These are phyloP conservation scores for Anorthoa munda DNA, from an alignment of 2,888 invertebrate genomes.

Conservation along the genomic window DNA sequence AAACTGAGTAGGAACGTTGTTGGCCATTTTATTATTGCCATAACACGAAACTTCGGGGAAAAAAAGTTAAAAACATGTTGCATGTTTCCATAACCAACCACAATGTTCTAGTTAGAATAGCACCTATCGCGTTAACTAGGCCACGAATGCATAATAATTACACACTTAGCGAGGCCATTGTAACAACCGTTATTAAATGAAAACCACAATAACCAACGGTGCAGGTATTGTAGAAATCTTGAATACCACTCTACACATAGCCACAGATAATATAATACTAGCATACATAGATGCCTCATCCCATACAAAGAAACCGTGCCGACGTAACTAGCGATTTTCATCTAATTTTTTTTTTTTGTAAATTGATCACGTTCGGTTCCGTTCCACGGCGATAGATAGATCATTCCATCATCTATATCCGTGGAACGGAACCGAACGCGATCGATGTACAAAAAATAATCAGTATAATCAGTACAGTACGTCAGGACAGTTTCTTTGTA, in stretches of 20 bases:
- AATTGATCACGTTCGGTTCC: too few species aligned
- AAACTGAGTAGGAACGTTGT: neutral
- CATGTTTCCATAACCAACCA: conserved; percentile 19
- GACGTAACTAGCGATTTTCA: too few species aligned
- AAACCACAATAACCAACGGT: neutral
- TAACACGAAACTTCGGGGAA: neutral
- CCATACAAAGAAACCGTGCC: too few species aligned
- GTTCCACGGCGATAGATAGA: too few species aligned
- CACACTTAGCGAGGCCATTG: conserved; percentile 12
- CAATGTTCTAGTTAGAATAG: conserved; percentile 14
- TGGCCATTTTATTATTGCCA: neutral
- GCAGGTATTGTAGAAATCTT: neutral
- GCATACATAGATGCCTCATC: too few species aligned
- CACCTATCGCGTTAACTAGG: conserved; percentile 45
- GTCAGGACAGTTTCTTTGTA: too few species aligned
- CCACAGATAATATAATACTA: too few species aligned
- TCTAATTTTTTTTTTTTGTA: too few species aligned
- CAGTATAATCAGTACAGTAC: too few species aligned
- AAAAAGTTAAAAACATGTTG: conserved; percentile 4
- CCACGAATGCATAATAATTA: conserved; percentile 41
- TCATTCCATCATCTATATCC: too few species aligned
- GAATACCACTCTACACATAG: neutral
- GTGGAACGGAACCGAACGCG: too few species aligned
- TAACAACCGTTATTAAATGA: conserved; percentile 4
- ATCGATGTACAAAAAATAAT: too few species aligned